These are phyloP conservation scores for Platichthys stellatus DNA, from an alignment of 2,113 vertebrate genomes.

Conservation along the genomic window DNA sequence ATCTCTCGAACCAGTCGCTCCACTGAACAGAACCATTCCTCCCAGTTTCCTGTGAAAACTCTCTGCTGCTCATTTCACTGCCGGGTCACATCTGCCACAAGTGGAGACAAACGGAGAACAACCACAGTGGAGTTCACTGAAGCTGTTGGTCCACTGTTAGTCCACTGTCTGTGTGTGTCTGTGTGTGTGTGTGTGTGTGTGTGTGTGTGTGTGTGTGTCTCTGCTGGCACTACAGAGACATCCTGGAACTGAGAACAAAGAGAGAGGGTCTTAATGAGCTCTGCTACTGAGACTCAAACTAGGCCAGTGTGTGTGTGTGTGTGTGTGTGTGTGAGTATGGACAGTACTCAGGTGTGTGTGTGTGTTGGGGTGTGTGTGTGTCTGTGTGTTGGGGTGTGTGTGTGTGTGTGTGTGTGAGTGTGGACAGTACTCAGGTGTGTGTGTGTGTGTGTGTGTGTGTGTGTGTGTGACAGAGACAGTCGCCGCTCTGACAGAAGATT, in stretches of 20 bases:
- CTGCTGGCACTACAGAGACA: slow-evolving; percentile 56
- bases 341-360: slow-evolving; percentile 1
- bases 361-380: background rate
- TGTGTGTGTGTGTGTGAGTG: too few relatives aligned
- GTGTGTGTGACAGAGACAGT: slow-evolving; percentile 3
- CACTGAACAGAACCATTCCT: too few relatives aligned
- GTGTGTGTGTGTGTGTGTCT: slow-evolving; percentile 35
- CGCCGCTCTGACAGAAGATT: slow-evolving; percentile 1
- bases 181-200: slow-evolving; percentile 28
- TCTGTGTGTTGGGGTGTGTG: slow-evolving; percentile 3
- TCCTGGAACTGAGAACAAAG: slow-evolving; percentile 73
- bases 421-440: too few relatives aligned
- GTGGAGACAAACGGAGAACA: too few relatives aligned
- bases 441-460: too few relatives aligned
- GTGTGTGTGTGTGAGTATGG: slow-evolving; percentile 25
- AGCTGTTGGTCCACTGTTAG: background rate
- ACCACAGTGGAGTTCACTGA: background rate
- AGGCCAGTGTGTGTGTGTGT: slow-evolving; percentile 66
- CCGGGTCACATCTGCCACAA: too few relatives aligned
- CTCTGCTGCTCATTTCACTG: too few relatives aligned
- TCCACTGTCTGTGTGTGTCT: background rate
- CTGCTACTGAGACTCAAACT: slow-evolving; percentile 71
- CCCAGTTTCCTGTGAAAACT: too few relatives aligned
- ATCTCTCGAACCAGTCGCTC: too few relatives aligned
- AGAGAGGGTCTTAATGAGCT: slow-evolving; percentile 73